These are phyloP conservation scores for Eupleurogrammus muticus DNA, from an alignment of 2,797 vertebrate genomes.

Conservation along the genomic window DNA sequence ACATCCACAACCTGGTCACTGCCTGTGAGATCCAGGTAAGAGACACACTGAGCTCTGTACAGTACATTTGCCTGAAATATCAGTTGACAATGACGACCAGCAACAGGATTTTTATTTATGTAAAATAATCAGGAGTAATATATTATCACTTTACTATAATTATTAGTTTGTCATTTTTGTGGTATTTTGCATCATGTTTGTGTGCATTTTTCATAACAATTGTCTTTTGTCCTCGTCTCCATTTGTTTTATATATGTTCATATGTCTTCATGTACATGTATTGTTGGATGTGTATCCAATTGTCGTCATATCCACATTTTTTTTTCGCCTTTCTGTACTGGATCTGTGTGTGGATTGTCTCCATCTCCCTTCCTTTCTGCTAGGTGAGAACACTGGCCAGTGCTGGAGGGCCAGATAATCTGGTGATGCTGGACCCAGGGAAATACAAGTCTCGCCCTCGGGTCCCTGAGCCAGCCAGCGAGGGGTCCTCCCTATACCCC, in stretches of 20 bases:
- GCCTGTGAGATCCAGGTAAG: conserved; percentile 98
- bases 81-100: not conserved
- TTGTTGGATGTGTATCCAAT: not conserved
- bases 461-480: conserved; percentile 87
- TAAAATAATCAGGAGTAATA: not conserved
- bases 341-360: conserved; percentile 24
- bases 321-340: conserved; percentile 19
- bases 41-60: not conserved
- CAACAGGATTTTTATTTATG: not conserved
- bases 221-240: conserved; percentile 45
- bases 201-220: conserved; percentile 49
- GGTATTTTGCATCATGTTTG: conserved; percentile 28
- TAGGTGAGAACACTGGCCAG: conserved; percentile 98
- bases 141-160: not conserved
- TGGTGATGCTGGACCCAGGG: conserved; percentile 93
- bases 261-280: conserved; percentile 33
- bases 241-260: conserved; percentile 27
- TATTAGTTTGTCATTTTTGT: not conserved
- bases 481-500: conserved; percentile 85
- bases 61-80: not conserved
- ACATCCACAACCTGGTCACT: conserved; percentile 94
- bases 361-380: conserved; percentile 13
- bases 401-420: conserved; percentile 95
- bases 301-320: conserved; percentile 20
- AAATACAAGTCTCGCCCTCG: conserved; percentile 94